Conservation (phyloP, 2,113 vertebrate genomes). For the Clinocottus analis region DNA sequence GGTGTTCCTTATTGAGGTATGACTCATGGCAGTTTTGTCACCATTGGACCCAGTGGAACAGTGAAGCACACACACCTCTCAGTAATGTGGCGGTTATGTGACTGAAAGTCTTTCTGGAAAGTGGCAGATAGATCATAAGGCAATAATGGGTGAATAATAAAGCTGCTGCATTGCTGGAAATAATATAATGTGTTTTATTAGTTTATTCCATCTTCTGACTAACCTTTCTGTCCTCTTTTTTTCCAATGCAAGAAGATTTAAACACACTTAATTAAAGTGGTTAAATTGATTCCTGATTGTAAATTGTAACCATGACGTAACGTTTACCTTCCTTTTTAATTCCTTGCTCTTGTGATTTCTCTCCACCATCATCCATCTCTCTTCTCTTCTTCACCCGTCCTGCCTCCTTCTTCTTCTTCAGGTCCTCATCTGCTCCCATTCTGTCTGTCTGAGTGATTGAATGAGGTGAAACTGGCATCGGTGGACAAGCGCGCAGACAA, state of each 20-base stretch:
- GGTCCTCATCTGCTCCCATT: constrained; percentile 39
- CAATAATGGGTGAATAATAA: not conserved
- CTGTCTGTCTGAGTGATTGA: constrained; percentile 57
- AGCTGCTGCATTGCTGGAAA: not conserved
- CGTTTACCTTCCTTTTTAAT: not conserved
- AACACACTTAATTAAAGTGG: not conserved
- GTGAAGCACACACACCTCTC: constrained; percentile 5
- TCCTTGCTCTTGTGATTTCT: not conserved
- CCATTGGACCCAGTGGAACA: constrained; percentile 30
- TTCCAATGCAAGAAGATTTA: not conserved
- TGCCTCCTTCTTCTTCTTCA: constrained; percentile 20
- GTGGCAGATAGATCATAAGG: constrained; percentile 13
- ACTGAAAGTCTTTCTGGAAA: constrained; percentile 30
- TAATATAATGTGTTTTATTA: not conserved
- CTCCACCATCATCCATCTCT: constrained; percentile 11
- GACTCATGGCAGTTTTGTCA: constrained; percentile 46
- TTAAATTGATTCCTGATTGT: not conserved
- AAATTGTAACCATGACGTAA: not conserved
- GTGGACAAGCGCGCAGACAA: constrained; percentile 36
- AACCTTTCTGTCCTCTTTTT: not conserved
- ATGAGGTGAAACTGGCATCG: constrained; percentile 40
- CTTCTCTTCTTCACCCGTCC: constrained; percentile 11
- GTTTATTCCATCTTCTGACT: not conserved
- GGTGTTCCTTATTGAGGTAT: constrained; percentile 33
- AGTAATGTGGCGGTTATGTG: not conserved